phyloP scores from a whole-genome alignment of 2,888 invertebrate genomes.

The Epistrophe grossulariae region DNA sequence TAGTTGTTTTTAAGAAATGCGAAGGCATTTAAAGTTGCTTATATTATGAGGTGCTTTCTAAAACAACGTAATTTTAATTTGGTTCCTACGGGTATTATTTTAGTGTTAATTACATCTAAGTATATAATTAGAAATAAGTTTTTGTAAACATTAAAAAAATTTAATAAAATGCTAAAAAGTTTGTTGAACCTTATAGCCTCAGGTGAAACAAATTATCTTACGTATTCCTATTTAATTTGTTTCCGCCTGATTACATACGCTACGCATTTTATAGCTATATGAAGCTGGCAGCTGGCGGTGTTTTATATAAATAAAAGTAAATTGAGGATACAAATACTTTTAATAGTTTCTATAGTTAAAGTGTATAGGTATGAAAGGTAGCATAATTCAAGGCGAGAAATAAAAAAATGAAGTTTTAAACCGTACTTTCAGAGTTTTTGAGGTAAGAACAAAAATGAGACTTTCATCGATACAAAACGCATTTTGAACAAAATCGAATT shows the following conservation, averaged over 20 bases:
- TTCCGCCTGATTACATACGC: slow-evolving; percentile 7
- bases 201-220: background rate
- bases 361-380: too few species aligned
- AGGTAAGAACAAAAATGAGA: too few species aligned
- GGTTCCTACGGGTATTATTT: slow-evolving; percentile 3
- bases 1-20: background rate
- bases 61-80: slow-evolving; percentile 22
- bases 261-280: background rate
- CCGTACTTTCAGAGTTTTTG: too few species aligned
- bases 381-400: too few species aligned
- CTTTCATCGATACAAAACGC: too few species aligned
- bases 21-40: slow-evolving; percentile 27
- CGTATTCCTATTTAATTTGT: background rate
- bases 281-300: background rate
- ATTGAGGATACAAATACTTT: too few species aligned
- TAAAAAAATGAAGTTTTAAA: too few species aligned
- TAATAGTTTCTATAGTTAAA: too few species aligned
- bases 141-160: background rate
- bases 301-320: background rate
- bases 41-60: slow-evolving; percentile 58
- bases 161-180: slow-evolving; percentile 1
- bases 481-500: too few species aligned
- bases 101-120: background rate
- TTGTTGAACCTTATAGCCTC: slow-evolving; percentile 5
- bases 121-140: background rate